phyloP scores from a whole-genome alignment of 2,113 vertebrate genomes.

The Clarias gariepinus region DNA sequence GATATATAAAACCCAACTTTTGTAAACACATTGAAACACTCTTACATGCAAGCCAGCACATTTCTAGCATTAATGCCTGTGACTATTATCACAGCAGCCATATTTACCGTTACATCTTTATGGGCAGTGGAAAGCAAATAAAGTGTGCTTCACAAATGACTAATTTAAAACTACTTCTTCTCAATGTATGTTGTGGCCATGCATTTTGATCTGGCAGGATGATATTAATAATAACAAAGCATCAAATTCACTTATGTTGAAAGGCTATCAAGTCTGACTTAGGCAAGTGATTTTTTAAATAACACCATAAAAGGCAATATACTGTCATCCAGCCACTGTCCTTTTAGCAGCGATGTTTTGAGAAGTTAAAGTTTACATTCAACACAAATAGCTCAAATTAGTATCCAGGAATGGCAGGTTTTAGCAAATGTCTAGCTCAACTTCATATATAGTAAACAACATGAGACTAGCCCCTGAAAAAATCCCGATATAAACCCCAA shows the following conservation, averaged over 20 bases:
- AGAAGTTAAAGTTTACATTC: neutral
- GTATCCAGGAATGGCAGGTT: neutral
- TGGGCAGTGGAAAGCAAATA: neutral
- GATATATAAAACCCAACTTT: slow-evolving; percentile 8
- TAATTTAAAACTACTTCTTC: neutral
- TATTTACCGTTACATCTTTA: neutral
- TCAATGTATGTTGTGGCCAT: neutral
- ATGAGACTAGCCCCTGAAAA: no score
- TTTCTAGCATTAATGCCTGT: no score
- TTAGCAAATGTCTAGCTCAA: neutral
- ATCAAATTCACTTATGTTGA: neutral
- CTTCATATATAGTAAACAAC: neutral
- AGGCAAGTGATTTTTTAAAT: neutral
- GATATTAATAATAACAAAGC: neutral
- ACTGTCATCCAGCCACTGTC: neutral
- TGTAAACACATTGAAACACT: neutral
- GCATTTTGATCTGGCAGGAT: neutral
- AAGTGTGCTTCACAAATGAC: neutral
- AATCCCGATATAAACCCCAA: no score
- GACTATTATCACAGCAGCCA: neutral
- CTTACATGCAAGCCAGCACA: neutral
- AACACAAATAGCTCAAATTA: neutral
- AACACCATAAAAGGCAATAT: neutral
- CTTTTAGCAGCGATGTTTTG: neutral
- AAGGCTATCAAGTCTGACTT: neutral